Base-by-base conservation (phyloP, 2,888 invertebrate genomes). In the Linyphia triangularis region DNA sequence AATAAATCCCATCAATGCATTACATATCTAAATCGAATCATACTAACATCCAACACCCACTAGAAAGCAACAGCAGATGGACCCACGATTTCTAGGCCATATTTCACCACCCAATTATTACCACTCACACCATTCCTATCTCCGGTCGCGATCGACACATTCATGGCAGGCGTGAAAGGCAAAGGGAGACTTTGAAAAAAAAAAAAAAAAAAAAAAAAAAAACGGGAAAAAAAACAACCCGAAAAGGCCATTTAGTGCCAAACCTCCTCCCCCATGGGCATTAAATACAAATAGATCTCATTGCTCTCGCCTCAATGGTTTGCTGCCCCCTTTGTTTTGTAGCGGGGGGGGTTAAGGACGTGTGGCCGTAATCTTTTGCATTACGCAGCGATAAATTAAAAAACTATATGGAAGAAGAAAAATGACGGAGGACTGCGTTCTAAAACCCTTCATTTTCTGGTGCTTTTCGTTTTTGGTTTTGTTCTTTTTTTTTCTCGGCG, bases 271-370 rank as follows among this genome's bases (percentile, higher is more conserved):
- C 65, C 75, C 73, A 19, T 43, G 81, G 61, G 81, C 86, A 86
- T 86, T 86, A 86, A 86, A 86, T 81, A 86, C 86, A 86, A 86
- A 86, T 86, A 86, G 86, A 79, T 81, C 81, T 81, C 81, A 86
- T 86, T 86, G 73, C 73, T 81, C 81, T 86, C 86, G 73, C 81
- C 73, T 70, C 73, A 75, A 73, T 81, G 86, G 86, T 85, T 85
- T 79, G 72, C 72, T 72, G 65, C 72, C 43, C 61, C 4, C 81
- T 81, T 67, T 81, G 86, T 86, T 86, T 86, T 81, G 81, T 73
- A 73, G 28, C 37, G 65, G 72, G 86, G 86, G 61, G 85, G 85
- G 85, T 72, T 79, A 69, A 70, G 77, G 33, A 78, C 85, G 85
- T 22, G 79, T 28, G 73, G 73, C 86, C 1, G 73, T 86, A 85